Base-by-base conservation (phyloP, 2,888 invertebrate genomes). In the Melolontha melolontha region DNA sequence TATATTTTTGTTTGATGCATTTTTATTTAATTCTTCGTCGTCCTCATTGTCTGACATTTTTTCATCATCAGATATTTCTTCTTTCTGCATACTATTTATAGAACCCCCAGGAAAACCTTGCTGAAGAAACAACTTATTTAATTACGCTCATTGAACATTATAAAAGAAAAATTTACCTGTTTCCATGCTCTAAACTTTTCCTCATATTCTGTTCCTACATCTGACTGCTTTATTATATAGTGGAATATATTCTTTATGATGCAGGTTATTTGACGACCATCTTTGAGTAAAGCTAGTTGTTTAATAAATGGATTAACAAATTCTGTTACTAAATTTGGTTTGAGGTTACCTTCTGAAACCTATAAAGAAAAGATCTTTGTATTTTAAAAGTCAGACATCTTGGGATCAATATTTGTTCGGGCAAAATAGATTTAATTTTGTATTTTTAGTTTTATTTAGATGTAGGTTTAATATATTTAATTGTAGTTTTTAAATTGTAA, bases 21-120 rank as follows among this genome's bases (percentile, higher is more conserved):
- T 80, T 40, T 76, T 75, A 5, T 74, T 74, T 42, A 71, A 71
- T n/a, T 71, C 72, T 29, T 67, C 70, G n/a, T n/a, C 22, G 8
- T 65, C 67, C 4, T 71, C 70, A 5, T 74, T 75, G 1, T 75
- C 76, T 11, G 70, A 49, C 29, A 39, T 71, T 2, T 72, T 4
- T 0, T 71, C 76, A 16, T 76, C 77, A 6, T 68, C 72, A 1
- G 75, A 64, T 69, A 49, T 64, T 5, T 84, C 85, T 16, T 87
- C 82, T 75, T 86, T 86, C 77, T 90, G 86, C 74, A 93, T 81
- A 5, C 90, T 88, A 73, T 92, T 87, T 0, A 93, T 91, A 1
- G 86, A 87, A 4, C 89, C 87, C 1, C 85, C 88, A 0, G 92
- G 92, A 78, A 92, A 94, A 0, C 92, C 92, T 86, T 90, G 88